phyloP scores from a whole-genome alignment of 2,113 vertebrate species.

The Pteruthius melanotis region DNA sequence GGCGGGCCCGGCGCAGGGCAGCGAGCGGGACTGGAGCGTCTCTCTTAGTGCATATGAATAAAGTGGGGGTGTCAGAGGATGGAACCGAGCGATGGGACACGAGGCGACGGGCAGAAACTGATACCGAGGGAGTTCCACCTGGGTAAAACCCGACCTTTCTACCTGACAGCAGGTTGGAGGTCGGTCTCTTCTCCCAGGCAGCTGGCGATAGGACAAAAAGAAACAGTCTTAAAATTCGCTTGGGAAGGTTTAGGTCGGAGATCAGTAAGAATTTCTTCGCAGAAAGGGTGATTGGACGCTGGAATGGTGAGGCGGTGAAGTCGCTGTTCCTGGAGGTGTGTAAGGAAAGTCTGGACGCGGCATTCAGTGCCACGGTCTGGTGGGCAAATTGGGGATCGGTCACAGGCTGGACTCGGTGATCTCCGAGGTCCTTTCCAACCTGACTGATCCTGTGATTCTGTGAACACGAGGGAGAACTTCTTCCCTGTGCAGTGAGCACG shows the following conservation, averaged over 20 bases:
- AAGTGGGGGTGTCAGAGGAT: not conserved
- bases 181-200: not conserved
- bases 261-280: not conserved
- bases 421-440: not conserved
- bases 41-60: not conserved
- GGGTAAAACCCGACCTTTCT: not conserved
- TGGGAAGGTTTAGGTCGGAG: not conserved
- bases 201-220: fast-evolving
- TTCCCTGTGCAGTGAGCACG: not conserved
- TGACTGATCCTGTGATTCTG: not conserved
- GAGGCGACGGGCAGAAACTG: not conserved
- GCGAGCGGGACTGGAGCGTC: fast-evolving
- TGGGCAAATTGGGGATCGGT: not conserved
- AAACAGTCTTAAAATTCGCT: not conserved
- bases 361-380: not conserved
- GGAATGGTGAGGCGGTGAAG: not conserved
- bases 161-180: not conserved
- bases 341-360: not conserved
- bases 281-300: too few relatives aligned
- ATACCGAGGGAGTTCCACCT: not conserved
- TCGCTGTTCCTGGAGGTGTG: not conserved
- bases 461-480: too few relatives aligned
- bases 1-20: not conserved
- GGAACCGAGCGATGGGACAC: not conserved
- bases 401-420: not conserved